phyloP scores from a whole-genome alignment of 2,797 vertebrate genomes.

The Myoxocephalus aenaeus region DNA sequence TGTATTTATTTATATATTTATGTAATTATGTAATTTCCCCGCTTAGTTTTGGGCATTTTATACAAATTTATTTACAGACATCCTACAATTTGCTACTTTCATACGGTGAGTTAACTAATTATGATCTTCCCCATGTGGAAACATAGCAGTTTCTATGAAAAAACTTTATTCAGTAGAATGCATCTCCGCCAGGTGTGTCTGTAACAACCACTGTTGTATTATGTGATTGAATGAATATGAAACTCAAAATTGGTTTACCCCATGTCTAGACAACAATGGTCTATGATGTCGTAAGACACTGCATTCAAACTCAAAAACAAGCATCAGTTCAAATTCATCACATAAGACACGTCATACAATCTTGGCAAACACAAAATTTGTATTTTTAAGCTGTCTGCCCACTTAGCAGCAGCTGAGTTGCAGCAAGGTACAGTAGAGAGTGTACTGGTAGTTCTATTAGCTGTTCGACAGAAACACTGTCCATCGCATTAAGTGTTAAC shows the following conservation, averaged over 20 bases:
- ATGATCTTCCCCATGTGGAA: neutral
- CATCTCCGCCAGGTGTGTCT: neutral
- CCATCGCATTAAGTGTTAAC: too few species aligned
- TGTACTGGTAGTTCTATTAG: too few species aligned
- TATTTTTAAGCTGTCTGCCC: too few species aligned
- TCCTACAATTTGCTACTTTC: slow-evolving; percentile 28
- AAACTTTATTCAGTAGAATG: neutral
- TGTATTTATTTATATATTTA: slow-evolving; percentile 38
- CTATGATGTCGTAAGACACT: too few species aligned
- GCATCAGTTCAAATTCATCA: too few species aligned
- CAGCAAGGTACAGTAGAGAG: too few species aligned
- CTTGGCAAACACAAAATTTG: too few species aligned
- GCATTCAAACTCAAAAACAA: too few species aligned
- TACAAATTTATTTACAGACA: slow-evolving; percentile 1
- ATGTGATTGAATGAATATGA: neutral
- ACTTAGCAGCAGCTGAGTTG: too few species aligned
- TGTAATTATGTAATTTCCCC: slow-evolving; percentile 8
- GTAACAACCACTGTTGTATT: neutral
- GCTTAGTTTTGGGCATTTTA: slow-evolving; percentile 2
- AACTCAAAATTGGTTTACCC: neutral
- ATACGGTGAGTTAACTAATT: slow-evolving; percentile 3
- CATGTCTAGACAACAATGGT: neutral
- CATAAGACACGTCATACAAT: too few species aligned
- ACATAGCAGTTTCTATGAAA: neutral
- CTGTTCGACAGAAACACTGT: too few species aligned